A percentile compares a stretch with the other conserved stretches of the same genome.
phyloP scores from a whole-genome alignment of 2,113 vertebrate genomes.

The Ancistrus triradiatus region DNA sequence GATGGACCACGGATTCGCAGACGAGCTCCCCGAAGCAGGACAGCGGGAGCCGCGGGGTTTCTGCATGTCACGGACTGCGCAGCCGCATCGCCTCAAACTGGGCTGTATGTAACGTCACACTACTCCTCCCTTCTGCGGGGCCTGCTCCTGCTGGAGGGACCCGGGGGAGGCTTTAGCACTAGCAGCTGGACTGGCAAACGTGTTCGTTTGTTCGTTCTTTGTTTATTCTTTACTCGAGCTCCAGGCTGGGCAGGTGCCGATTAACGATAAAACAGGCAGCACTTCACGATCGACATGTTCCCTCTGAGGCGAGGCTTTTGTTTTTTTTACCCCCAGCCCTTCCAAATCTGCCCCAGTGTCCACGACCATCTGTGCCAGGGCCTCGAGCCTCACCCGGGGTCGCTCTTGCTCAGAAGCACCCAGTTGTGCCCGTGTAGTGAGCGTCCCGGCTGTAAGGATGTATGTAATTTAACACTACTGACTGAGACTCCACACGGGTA shows the following conservation, averaged over 20 bases:
- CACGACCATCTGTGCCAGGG: too few species aligned
- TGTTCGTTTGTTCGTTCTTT: background rate
- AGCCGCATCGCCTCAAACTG: background rate
- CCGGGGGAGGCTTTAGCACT: background rate
- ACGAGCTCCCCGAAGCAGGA: conserved; percentile 2
- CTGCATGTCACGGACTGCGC: conserved; percentile 23
- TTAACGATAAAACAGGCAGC: too few species aligned
- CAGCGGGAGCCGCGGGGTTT: background rate
- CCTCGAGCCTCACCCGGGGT: too few species aligned
- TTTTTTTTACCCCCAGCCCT: too few species aligned
- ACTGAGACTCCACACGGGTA: too few species aligned
- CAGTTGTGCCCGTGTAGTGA: too few species aligned
- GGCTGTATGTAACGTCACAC: background rate
- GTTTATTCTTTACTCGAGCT: background rate
- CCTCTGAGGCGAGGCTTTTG: too few species aligned
- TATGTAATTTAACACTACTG: too few species aligned
- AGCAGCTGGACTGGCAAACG: background rate
- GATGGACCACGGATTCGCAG: background rate
- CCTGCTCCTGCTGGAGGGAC: background rate
- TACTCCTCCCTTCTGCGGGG: background rate
- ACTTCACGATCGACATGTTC: too few species aligned
- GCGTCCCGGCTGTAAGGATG: too few species aligned
- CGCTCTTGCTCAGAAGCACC: too few species aligned
- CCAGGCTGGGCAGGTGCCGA: background rate
- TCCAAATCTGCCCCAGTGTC: too few species aligned